A percentile compares a stretch with the other conserved stretches of the same genome.
Evolutionary conservation across 1,140 invertebrate genomes (phyloP).

Genomic region (Dreissena polymorpha): DNA sequence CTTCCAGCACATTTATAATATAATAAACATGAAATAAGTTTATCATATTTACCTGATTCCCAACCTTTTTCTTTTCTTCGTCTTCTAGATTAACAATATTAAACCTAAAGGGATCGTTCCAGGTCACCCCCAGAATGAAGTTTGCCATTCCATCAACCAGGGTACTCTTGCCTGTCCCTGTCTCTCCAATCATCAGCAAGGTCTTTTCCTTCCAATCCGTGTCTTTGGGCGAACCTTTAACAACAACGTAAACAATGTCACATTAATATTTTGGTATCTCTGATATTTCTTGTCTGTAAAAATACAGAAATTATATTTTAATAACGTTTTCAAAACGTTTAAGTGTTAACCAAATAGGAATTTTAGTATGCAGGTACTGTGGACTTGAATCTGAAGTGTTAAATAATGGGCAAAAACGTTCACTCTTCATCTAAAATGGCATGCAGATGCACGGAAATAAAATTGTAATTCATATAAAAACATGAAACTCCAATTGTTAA

Average conservation of each 20-base stretch:
- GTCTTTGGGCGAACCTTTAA: background rate
- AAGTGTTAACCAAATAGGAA: too few relatives aligned
- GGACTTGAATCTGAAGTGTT: background rate
- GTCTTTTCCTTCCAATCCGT: slow-evolving; percentile 23
- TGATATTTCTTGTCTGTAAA: too few relatives aligned
- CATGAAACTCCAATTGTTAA: too few relatives aligned
- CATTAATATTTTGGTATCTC: background rate
- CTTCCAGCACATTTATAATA: background rate
- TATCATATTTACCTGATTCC: background rate
- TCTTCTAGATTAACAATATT: slow-evolving; percentile 33
- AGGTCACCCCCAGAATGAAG: slow-evolving; percentile 30
- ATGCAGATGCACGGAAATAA: too few relatives aligned
- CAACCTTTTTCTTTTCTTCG: slow-evolving; percentile 10
- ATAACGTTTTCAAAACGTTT: background rate
- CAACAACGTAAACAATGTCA: background rate
- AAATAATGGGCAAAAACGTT: background rate
- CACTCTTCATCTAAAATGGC: background rate
- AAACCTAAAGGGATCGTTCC: slow-evolving; percentile 43
- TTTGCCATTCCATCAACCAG: slow-evolving; percentile 32
- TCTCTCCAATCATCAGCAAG: slow-evolving; percentile 43
- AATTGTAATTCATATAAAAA: too few relatives aligned
- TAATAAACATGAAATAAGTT: background rate
- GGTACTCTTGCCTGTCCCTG: slow-evolving; percentile 47
- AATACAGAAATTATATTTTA: background rate
- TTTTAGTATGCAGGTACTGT: background rate